phyloP scores from a whole-genome alignment of 2,797 vertebrate species.

The Carapus acus region DNA sequence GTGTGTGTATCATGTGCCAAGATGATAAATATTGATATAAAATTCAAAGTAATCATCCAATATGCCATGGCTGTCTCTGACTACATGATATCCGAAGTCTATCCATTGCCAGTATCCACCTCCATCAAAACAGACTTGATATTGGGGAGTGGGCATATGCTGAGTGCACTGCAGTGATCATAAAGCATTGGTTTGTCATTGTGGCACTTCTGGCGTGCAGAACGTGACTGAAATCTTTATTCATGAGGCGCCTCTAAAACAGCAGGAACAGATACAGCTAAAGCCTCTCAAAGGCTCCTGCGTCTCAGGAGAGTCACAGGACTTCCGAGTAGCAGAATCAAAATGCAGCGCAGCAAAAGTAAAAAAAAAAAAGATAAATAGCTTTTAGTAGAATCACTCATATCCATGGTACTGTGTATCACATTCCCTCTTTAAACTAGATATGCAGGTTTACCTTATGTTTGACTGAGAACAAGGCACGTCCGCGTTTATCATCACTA shows the following conservation, averaged over 20 bases:
- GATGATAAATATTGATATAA: constrained; percentile 33
- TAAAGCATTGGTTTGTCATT: constrained; percentile 69
- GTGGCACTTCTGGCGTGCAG: constrained; percentile 60
- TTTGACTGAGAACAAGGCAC: constrained; percentile 80
- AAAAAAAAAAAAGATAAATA: constrained; percentile 49
- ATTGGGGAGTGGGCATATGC: constrained; percentile 51
- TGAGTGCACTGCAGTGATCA: constrained; percentile 63
- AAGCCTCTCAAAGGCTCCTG: constrained; percentile 62
- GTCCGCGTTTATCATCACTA: constrained; percentile 87
- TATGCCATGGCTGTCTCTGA: constrained; percentile 16
- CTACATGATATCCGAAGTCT: constrained; percentile 5
- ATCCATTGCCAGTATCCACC: constrained; percentile 24
- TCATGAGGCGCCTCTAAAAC: constrained; percentile 66
- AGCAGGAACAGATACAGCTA: constrained; percentile 65
- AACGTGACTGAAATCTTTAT: constrained; percentile 72
- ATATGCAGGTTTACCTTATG: constrained; percentile 65
- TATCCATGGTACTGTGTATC: constrained; percentile 43
- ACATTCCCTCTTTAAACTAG: constrained; percentile 43
- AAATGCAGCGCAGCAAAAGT: constrained; percentile 45
- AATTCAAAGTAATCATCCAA: constrained; percentile 39
- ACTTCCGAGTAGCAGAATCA: constrained; percentile 51
- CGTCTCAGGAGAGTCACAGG: constrained; percentile 57
- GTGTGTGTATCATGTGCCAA: not conserved
- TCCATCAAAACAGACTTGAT: constrained; percentile 40
- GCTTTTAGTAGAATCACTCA: constrained; percentile 56